Base-by-base conservation (phyloP, 2,113 vertebrate species). In the Corvus cornix region DNA sequence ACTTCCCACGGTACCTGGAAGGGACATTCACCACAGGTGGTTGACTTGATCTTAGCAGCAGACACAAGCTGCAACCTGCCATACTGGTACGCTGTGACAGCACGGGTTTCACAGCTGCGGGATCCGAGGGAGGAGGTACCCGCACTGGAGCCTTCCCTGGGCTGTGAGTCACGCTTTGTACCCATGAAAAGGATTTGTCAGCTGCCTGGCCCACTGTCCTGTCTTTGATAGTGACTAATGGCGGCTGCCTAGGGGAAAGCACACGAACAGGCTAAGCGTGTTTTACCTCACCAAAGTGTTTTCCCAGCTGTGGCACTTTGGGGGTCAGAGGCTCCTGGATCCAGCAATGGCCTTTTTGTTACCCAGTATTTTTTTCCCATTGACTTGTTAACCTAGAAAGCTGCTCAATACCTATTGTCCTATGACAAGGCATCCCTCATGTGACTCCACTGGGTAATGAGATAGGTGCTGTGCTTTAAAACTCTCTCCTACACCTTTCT, bases 181-280 rank as follows among this genome's bases (percentile, higher is more conserved):
- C 60, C 80, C 91, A 43, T 66, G 81, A 70, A 86, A 95, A 84
- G 76, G 43, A 23, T 74, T 41, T 92, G 93, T 92, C 91, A 86
- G 76, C 92, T 90, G 52, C 74, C 87, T 85, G 90, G 24, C 70
- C 82, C 83, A 6, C 88, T 93, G 90, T 90, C 86, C 90, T 92
- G 60, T 28, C 89, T 91, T 52, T 81, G 84, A 70, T 37, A 81
- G 86, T 92, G 89, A 89, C 91, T 95, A 68, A 92, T 67, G 67
- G 83, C 84, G 64, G 51, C 56, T 86, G 90, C 90, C 46, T 33
- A 44, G 64, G 79, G 75, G 64, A 72, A 68, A 92, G 73, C 88
- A 90, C 52, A 69, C 10, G 16, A 93, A 67, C 86, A 80, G 85
- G 86, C 69, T 86, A 8, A 86, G 68, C 43, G 1, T 80, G 76